A percentile compares a stretch with the other conserved stretches of the same genome.
These are phyloP conservation scores for Sebastes trivittatus DNA, from an alignment of 2,797 vertebrate genomes.

Conservation along the genomic window DNA sequence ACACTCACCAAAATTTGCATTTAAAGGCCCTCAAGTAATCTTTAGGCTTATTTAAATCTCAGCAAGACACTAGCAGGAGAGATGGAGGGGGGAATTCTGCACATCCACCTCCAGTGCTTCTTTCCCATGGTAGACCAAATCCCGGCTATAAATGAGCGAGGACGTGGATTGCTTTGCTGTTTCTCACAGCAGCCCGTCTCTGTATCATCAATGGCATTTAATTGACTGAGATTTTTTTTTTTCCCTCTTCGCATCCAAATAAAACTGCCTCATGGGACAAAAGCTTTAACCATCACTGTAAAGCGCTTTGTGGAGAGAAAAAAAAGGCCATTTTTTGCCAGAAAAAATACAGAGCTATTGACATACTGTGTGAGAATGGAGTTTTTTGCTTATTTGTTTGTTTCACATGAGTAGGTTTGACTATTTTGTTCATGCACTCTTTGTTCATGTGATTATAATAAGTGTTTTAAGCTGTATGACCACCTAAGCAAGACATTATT, in stretches of 20 bases:
- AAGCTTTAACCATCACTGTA: slow-evolving; percentile 42
- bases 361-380: slow-evolving; percentile 40
- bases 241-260: slow-evolving; percentile 58
- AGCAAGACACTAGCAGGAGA: slow-evolving; percentile 77
- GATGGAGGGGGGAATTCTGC: slow-evolving; percentile 49
- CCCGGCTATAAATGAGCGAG: slow-evolving; percentile 69
- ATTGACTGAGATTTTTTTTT: slow-evolving; percentile 72
- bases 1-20: slow-evolving; percentile 81
- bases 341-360: slow-evolving; percentile 35
- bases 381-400: slow-evolving; percentile 34
- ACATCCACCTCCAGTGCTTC: slow-evolving; percentile 74
- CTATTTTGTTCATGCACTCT: slow-evolving; percentile 27
- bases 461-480: slow-evolving; percentile 1
- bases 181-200: slow-evolving; percentile 61
- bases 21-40: slow-evolving; percentile 85
- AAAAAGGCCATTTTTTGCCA: slow-evolving; percentile 38
- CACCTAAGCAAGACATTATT: slow-evolving; percentile 40
- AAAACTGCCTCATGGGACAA: slow-evolving; percentile 65
- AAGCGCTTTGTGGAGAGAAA: slow-evolving; percentile 45
- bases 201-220: slow-evolving; percentile 78
- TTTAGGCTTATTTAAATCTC: slow-evolving; percentile 85
- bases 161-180: slow-evolving; percentile 57
- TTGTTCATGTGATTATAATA: slow-evolving; percentile 48
- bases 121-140: slow-evolving; percentile 78
- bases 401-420: slow-evolving; percentile 57